phyloP scores from a whole-genome alignment of 1,140 invertebrate species.

The Aphelenchoides fujianensis region DNA sequence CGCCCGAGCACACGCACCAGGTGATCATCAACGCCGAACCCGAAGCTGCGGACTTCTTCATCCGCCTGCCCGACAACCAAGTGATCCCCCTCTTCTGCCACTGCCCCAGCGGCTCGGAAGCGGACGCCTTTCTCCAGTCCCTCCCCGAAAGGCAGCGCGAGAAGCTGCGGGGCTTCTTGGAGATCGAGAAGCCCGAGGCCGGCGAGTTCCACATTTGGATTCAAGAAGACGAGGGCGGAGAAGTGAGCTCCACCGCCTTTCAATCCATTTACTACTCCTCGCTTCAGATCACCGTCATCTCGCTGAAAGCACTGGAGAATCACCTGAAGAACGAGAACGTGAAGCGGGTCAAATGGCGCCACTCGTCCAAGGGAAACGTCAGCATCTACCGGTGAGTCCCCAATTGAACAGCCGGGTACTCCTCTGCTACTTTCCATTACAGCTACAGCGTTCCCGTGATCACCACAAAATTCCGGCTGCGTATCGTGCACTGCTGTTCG shows the following conservation, averaged over 20 bases:
- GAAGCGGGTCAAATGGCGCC: slow-evolving; percentile 55
- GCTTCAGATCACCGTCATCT: slow-evolving; percentile 49
- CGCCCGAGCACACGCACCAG: neutral
- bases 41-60: slow-evolving; percentile 24
- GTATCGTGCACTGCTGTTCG: slow-evolving; percentile 35
- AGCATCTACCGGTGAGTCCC: slow-evolving; percentile 41
- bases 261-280: too few species aligned
- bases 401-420: neutral
- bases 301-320: slow-evolving; percentile 50
- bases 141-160: slow-evolving; percentile 36
- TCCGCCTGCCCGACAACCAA: slow-evolving; percentile 23
- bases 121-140: slow-evolving; percentile 38
- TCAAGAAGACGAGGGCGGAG: slow-evolving; percentile 25
- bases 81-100: slow-evolving; percentile 27
- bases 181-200: slow-evolving; percentile 38
- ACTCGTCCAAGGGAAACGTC: slow-evolving; percentile 47
- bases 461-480: slow-evolving; percentile 44
- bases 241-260: too few species aligned
- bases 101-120: slow-evolving; percentile 33
- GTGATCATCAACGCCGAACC: neutral
- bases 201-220: slow-evolving; percentile 44
- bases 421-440: slow-evolving; percentile 34
- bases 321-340: slow-evolving; percentile 45
- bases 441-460: too few species aligned
- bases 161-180: slow-evolving; percentile 36